These are phyloP conservation scores for Ormyrus thymus DNA, from an alignment of 2,888 invertebrate species.

Conservation along the genomic window DNA sequence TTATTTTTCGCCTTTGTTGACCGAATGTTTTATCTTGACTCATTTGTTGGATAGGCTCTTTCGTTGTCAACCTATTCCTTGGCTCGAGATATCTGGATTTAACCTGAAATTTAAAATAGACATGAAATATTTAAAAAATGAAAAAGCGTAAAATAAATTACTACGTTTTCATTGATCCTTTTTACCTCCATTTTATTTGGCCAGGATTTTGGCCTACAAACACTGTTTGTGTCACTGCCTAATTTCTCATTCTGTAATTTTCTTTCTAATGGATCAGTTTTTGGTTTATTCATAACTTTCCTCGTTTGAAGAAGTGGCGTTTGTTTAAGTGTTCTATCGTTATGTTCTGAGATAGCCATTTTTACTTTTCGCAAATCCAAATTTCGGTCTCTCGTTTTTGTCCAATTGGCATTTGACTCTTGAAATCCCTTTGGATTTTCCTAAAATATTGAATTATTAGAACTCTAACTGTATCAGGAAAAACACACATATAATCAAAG, in stretches of 20 bases:
- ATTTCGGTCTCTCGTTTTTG: constrained; percentile 64
- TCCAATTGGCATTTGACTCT: constrained; percentile 67
- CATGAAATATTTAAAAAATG: background rate
- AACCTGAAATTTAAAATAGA: constrained; percentile 64
- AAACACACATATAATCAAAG: background rate
- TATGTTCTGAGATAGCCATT: constrained; percentile 73
- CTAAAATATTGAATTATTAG: constrained; percentile 24
- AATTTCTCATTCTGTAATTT: constrained; percentile 69
- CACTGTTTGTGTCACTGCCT: constrained; percentile 58
- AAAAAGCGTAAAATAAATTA: background rate
- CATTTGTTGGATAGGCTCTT: constrained; percentile 61
- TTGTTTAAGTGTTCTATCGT: constrained; percentile 67
- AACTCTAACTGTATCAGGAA: background rate
- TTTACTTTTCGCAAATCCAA: constrained; percentile 74
- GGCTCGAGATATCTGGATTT: constrained; percentile 82
- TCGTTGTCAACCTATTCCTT: constrained; percentile 68
- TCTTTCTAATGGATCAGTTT: constrained; percentile 72
- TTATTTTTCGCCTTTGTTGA: constrained; percentile 75
- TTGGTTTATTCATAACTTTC: constrained; percentile 67
- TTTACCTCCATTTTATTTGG: constrained; percentile 72
- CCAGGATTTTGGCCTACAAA: constrained; percentile 71
- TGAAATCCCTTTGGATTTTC: constrained; percentile 56
- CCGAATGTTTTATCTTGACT: constrained; percentile 67
- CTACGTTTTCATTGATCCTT: background rate
- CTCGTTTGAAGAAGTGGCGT: constrained; percentile 62